Base-by-base conservation (phyloP, 2,113 vertebrate species). In the Lepus europaeus region DNA sequence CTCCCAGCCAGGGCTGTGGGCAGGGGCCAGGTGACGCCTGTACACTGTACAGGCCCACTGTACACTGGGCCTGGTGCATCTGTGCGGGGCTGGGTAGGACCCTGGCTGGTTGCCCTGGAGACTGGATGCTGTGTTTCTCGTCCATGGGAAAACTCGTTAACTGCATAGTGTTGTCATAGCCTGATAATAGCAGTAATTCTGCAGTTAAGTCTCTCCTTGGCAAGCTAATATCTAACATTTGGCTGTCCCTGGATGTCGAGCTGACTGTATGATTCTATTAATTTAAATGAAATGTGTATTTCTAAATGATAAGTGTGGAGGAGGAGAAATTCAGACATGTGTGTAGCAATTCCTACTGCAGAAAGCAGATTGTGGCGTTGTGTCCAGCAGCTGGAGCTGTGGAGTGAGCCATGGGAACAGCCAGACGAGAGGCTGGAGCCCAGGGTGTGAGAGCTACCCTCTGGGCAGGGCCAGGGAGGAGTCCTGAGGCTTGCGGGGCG, bases 371-470 rank as follows among this genome's bases (percentile, higher is more conserved):
- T 36, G 61, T 39, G 81, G n/a, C 53, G 53, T 77, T 11, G 11
- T 45, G 66, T 9, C 27, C 64, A 17, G n/a, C 6, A 10, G 0
- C 9, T 7, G 6, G 8, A 9, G 1, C 9, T 25, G 25, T 12
- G 7, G 56, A 13, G 2, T 13, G 17, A 36, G 10, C 0, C 9
- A 3, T 9, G 29, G 17, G 63, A 45, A 45, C 6, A 7, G 45
- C 45, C 45, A 45, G 45, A 45, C 45, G 45, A 45, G 45, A 45
- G 45, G 45, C 45, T 45, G 45, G 45, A 45, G 45, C 45, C 45
- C 45, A 45, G 45, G 45, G 45, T 45, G 45, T 45, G 6, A 7
- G 45, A 45, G 45, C 45, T 45, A 45, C 45, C 7, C 45, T 45
- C 45, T 45, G 19, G 9, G 36, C 2, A 1, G 51, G 59, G 27